A percentile compares a stretch with the other conserved stretches of the same genome.
phyloP scores from a whole-genome alignment of 2,797 vertebrate genomes.

The Trachurus trachurus region DNA sequence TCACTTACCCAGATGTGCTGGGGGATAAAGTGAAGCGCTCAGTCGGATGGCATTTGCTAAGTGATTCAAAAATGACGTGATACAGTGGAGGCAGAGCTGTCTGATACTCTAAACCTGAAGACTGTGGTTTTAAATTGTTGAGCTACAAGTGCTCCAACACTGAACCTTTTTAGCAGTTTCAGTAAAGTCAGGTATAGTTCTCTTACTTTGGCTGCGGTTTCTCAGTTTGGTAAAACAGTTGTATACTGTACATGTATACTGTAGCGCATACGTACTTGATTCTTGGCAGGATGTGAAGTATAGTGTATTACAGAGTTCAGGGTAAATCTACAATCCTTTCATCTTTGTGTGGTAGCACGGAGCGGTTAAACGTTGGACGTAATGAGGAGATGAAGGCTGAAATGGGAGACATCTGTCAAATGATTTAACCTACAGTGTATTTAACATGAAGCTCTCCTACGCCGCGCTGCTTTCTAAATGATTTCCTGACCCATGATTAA shows the following conservation, averaged over 20 bases:
- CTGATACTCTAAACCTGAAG: background rate
- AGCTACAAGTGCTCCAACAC: background rate
- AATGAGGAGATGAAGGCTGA: conserved; percentile 68
- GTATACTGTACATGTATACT: background rate
- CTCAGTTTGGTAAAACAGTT: conserved; percentile 10
- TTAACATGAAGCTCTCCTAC: conserved; percentile 48
- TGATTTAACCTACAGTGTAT: conserved; percentile 68
- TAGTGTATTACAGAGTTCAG: conserved; percentile 38
- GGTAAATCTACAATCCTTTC: conserved; percentile 48
- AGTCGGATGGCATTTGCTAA: conserved; percentile 25
- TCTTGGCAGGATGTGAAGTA: conserved; percentile 43
- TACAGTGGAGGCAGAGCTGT: background rate
- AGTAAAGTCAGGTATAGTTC: background rate
- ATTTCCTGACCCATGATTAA: conserved; percentile 78
- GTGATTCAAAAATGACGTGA: conserved; percentile 20
- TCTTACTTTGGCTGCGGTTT: conserved; percentile 15
- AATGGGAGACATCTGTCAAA: conserved; percentile 77
- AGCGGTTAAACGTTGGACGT: conserved; percentile 60
- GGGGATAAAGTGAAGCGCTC: background rate
- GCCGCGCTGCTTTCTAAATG: conserved; percentile 46
- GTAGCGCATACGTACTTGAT: conserved; percentile 27
- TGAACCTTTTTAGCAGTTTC: background rate
- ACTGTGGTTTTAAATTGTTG: background rate
- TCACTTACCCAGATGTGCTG: conserved; percentile 18
- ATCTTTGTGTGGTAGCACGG: conserved; percentile 61